Evolutionary conservation across 2,888 invertebrate genomes (phyloP).

Genomic region (Acheta domesticus): DNA sequence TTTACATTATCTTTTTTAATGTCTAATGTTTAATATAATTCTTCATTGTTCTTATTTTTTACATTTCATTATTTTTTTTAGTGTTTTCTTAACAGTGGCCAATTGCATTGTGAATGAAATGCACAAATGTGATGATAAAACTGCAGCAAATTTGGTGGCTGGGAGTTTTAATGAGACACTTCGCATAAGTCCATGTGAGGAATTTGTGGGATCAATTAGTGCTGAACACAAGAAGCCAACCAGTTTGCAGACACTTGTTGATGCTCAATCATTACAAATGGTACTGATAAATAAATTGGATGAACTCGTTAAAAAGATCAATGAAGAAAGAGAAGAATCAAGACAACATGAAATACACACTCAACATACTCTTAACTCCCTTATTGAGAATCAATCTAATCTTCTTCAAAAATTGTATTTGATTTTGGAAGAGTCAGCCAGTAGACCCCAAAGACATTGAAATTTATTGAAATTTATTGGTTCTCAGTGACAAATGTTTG

Average conservation of each 20-base stretch:
- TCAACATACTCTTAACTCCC: neutral
- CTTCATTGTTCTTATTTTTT: no score
- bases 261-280: neutral
- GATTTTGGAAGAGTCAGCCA: neutral
- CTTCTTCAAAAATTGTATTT: neutral
- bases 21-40: no score
- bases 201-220: neutral
- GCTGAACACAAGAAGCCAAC: neutral
- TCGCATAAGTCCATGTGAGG: constrained; percentile 4
- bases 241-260: neutral
- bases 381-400: neutral
- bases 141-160: neutral
- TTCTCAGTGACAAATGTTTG: neutral
- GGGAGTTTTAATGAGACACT: neutral
- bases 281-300: neutral
- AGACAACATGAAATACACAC: neutral
- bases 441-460: neutral
- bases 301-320: neutral
- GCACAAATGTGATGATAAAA: neutral
- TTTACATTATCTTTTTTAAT: no score
- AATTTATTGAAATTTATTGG: neutral
- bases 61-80: neutral
- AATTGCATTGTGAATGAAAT: neutral
- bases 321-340: neutral
- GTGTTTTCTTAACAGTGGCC: neutral